These are phyloP conservation scores for Lamprotornis superbus DNA, from an alignment of 2,113 vertebrate genomes.

Conservation along the genomic window DNA sequence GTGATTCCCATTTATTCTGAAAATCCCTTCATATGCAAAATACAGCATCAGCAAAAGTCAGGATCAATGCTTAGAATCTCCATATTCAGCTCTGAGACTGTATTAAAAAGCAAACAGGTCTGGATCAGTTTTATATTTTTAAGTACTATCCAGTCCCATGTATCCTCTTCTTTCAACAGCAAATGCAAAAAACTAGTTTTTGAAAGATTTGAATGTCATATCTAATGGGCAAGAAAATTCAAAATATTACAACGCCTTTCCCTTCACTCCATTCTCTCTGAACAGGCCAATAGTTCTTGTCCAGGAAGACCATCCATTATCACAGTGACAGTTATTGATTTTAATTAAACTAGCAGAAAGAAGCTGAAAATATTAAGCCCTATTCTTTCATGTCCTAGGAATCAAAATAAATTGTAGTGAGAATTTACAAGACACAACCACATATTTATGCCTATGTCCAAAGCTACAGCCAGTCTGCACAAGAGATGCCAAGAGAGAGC, in stretches of 20 bases:
- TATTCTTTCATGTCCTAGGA: neutral
- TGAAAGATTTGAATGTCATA: neutral
- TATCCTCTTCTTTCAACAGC: neutral
- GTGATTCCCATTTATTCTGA: neutral
- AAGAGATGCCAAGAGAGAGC: neutral
- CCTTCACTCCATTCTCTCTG: neutral
- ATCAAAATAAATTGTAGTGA: conserved; percentile 10
- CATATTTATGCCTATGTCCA: neutral
- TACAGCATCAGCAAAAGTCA: fast-evolving
- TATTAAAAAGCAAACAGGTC: neutral
- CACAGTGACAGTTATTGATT: conserved; percentile 53
- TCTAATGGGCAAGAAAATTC: neutral
- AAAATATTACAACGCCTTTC: neutral
- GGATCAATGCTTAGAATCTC: neutral
- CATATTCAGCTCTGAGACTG: neutral
- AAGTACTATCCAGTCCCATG: neutral
- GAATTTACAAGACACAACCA: conserved; percentile 6
- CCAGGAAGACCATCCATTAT: neutral
- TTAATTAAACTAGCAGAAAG: conserved; percentile 50
- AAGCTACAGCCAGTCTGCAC: neutral
- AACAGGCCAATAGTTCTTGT: neutral
- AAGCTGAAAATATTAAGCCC: conserved; percentile 21
- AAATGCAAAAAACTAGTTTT: neutral
- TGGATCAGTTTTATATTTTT: neutral
- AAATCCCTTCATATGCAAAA: neutral